A percentile compares a stretch with the other conserved stretches of the same genome.
These are phyloP conservation scores for Caenorhabditis sulstoni DNA, from an alignment of 2,888 invertebrate genomes.

Conservation along the genomic window DNA sequence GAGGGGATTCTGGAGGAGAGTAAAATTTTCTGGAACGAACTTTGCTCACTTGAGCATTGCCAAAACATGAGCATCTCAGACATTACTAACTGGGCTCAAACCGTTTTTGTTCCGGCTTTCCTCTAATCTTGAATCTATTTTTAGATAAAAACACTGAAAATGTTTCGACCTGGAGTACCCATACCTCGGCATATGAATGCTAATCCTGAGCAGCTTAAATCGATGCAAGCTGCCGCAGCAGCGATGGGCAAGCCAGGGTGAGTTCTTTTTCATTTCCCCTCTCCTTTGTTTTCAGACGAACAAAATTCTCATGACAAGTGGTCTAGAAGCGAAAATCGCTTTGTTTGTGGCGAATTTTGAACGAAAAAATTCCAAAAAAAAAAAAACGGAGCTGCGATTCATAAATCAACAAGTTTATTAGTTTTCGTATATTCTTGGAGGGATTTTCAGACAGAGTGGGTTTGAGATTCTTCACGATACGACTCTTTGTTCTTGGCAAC, in stretches of 20 bases:
- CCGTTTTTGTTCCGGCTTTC: too few species aligned
- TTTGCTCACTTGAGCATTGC: too few species aligned
- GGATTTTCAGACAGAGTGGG: too few species aligned
- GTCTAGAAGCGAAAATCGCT: not conserved
- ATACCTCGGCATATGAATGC: conserved; percentile 11
- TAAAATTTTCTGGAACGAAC: too few species aligned
- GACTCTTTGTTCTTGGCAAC: too few species aligned
- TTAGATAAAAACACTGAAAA: not conserved
- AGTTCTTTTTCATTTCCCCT: not conserved
- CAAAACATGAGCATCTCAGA: too few species aligned
- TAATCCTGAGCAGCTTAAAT: conserved; percentile 30
- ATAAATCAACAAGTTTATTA: conserved; percentile 3
- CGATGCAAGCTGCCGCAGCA: conserved; percentile 18
- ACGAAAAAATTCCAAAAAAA: not conserved
- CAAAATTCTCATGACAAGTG: not conserved
- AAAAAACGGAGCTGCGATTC: not conserved
- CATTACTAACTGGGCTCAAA: too few species aligned
- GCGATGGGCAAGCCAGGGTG: conserved; percentile 35
- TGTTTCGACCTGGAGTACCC: conserved; percentile 17
- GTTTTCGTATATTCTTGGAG: too few species aligned
- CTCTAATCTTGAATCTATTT: too few species aligned
- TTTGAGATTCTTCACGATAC: too few species aligned
- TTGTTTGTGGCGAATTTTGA: not conserved
- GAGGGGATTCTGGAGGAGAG: too few species aligned
- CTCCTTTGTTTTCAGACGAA: not conserved